Evolutionary conservation across 2,797 vertebrate species (phyloP), one percentile per base, ranked within the genome.

Genomic region (Enteromius treurensis): DNA sequence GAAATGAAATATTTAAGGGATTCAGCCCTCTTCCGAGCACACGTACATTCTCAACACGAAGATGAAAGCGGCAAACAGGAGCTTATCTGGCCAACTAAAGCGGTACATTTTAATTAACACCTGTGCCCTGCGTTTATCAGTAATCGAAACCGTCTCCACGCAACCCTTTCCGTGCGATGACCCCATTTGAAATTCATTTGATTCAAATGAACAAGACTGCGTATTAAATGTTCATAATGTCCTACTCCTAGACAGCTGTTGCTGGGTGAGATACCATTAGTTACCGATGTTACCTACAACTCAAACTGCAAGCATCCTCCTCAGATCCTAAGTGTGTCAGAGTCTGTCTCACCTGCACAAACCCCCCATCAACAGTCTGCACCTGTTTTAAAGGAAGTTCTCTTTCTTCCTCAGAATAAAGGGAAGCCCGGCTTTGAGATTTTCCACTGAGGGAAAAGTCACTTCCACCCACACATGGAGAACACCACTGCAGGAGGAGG

Each of bases 1-100:
- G n/a, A 86, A 77, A 87, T 87, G n/a, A 87, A 87, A 82, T 84
- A 88, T 87, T 86, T 64, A 87, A 85, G 37, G 5, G 77, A 83
- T 67, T 84, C 14, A 26, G 83, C 34, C 80, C 40, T 73, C 40
- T 73, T 80, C 58, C 34, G 64, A 76, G 34, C 58, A 74, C 69
- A 68, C n/a, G 14, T 64, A 29, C 34, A 64, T 73, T 82, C 47
- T 82, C 49, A 68, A 21, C 69, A 21, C 69, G 77, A 45, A 79
- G 69, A 74, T 81, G 51, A 80, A 86, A 71, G 84, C 23, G 21
- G 42, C n/a, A 70, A 73, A 19, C 15, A 51, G 29, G 13, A 5
- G 45, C 80, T 74, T 73, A 49, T 81, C 29, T 1, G 45, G 29
- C 42, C 45, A 62, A 51, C 70, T 53, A 53, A 80, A 75, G 14